phyloP scores from a whole-genome alignment of 1,140 invertebrate species.

The Probaryconus sp. region DNA sequence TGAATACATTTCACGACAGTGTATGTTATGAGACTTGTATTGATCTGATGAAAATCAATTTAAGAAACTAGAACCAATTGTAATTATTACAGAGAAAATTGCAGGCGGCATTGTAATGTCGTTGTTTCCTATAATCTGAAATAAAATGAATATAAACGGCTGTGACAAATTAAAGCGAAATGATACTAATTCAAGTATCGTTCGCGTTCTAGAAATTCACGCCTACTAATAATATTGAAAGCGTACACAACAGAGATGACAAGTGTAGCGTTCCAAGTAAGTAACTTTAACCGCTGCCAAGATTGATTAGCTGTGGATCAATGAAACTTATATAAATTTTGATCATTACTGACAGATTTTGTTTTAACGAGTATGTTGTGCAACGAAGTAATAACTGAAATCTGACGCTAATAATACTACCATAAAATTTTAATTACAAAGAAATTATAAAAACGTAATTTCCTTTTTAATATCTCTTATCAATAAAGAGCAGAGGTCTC shows the following conservation, averaged over 20 bases:
- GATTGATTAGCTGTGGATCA: constrained; percentile 4
- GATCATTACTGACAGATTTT: not conserved
- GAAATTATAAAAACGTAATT: no score
- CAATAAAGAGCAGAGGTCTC: no score
- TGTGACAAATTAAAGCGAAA: constrained; percentile 31
- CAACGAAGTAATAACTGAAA: no score
- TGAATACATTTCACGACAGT: no score
- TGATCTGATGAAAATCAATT: no score
- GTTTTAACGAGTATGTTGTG: no score
- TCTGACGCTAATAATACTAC: no score
- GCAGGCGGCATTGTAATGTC: not conserved
- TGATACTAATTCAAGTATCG: constrained; percentile 28
- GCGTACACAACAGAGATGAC: constrained; percentile 37
- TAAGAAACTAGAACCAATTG: no score
- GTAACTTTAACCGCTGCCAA: constrained; percentile 41
- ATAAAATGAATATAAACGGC: constrained; percentile 15
- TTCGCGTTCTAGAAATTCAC: constrained; percentile 64
- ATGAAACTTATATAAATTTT: constrained; percentile 16
- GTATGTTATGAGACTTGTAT: no score
- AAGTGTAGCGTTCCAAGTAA: constrained; percentile 57
- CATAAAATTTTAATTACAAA: no score
- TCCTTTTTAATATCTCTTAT: no score
- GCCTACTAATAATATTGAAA: constrained; percentile 65
- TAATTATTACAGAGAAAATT: not conserved
- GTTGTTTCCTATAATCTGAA: constrained; percentile 12